A percentile compares a stretch with the other conserved stretches of the same genome.
Conservation (phyloP, 2,888 invertebrate species). For the Drosophila seclusa region DNA sequence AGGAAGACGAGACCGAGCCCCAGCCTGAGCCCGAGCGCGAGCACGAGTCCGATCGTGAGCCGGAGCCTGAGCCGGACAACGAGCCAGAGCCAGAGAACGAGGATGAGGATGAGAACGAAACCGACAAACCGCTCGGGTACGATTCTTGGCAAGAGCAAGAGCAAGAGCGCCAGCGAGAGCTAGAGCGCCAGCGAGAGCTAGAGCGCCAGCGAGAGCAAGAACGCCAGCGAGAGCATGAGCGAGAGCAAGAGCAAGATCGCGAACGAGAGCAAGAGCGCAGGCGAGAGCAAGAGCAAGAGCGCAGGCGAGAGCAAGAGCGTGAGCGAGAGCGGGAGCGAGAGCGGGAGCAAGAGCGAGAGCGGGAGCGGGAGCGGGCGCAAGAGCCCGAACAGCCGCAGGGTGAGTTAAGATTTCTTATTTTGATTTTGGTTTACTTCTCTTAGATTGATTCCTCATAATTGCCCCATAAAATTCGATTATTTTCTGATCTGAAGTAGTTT, state of each 20-base stretch:
- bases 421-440: slow-evolving; percentile 15
- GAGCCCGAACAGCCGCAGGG: slow-evolving; percentile 8
- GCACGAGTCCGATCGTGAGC: slow-evolving; percentile 9
- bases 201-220: slow-evolving; percentile 78
- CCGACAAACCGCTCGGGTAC: not conserved
- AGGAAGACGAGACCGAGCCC: slow-evolving; percentile 83
- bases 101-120: not conserved
- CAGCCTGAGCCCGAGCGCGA: slow-evolving; percentile 72
- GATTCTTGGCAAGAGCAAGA: slow-evolving; percentile 37
- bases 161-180: slow-evolving; percentile 78
- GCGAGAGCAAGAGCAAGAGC: slow-evolving; percentile 79
- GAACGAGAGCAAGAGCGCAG: slow-evolving; percentile 69
- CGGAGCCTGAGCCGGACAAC: slow-evolving; percentile 11
- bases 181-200: not conserved
- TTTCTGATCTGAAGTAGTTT: slow-evolving; percentile 4
- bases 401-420: slow-evolving; percentile 19
- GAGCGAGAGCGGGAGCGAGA: not conserved
- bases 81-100: not conserved
- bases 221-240: not conserved
- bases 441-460: slow-evolving; percentile 14
- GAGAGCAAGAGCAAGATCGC: slow-evolving; percentile 80
- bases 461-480: slow-evolving; percentile 8
- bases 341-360: not conserved
- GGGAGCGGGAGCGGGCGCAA: not conserved
- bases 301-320: not conserved